phyloP scores from a whole-genome alignment of 2,113 vertebrate species.

The Genyomyrus donnyi region DNA sequence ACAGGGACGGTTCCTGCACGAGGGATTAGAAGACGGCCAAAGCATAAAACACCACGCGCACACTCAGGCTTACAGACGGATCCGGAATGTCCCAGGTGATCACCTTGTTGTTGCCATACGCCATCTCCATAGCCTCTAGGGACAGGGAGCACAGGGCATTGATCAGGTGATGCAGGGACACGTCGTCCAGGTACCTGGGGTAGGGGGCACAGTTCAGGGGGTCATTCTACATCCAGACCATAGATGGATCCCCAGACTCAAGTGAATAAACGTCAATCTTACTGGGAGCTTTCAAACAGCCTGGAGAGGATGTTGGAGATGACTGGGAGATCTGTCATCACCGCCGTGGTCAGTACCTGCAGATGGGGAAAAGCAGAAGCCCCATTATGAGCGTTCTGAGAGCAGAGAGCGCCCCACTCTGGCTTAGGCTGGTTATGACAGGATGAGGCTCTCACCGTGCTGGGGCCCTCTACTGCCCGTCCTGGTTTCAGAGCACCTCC shows the following conservation, averaged over 20 bases:
- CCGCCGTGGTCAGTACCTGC: conserved; percentile 95
- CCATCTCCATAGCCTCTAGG: conserved; percentile 98
- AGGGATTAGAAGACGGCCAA: conserved; percentile 15
- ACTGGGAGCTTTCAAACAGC: conserved; percentile 98
- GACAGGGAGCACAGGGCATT: conserved; percentile 97
- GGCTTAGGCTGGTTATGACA: neutral
- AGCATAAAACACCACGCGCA: neutral
- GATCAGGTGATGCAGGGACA: conserved; percentile 96
- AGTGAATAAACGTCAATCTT: conserved; percentile 45
- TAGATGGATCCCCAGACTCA: neutral
- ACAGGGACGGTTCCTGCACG: conserved; percentile 89
- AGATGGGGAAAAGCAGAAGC: conserved; percentile 1
- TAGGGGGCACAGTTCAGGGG: neutral
- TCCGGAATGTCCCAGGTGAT: neutral
- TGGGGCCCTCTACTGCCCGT: conserved; percentile 91
- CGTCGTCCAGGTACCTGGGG: conserved; percentile 90
- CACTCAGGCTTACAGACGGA: no score
- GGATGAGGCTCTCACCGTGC: conserved; percentile 70
- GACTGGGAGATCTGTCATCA: conserved; percentile 96
- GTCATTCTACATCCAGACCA: neutral
- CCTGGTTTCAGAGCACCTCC: conserved; percentile 93
- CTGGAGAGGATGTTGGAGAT: conserved; percentile 96
- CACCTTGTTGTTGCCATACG: conserved; percentile 96
- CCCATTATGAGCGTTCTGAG: neutral
- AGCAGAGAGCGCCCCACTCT: neutral